These are phyloP conservation scores for Halcyon senegalensis DNA, from an alignment of 2,113 vertebrate species.

Conservation along the genomic window DNA sequence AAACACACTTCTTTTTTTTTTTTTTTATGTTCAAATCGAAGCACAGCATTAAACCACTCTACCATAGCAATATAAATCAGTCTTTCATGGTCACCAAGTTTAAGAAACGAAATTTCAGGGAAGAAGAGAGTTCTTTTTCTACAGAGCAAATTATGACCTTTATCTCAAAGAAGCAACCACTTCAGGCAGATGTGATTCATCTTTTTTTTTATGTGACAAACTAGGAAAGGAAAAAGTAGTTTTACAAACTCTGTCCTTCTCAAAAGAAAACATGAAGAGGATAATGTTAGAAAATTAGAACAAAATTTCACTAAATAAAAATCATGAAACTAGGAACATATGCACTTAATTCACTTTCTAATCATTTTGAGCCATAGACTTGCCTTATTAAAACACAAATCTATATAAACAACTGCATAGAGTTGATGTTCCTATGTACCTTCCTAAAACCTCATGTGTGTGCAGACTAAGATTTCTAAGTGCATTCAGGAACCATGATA, in stretches of 20 bases:
- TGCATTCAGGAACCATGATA: not conserved
- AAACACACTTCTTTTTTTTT: not conserved
- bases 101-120: constrained; percentile 65
- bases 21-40: constrained; percentile 52
- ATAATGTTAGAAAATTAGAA: not conserved
- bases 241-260: not conserved
- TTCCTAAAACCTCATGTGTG: not conserved
- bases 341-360: not conserved
- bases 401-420: not conserved
- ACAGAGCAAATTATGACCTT: constrained; percentile 71
- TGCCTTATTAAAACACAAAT: not conserved
- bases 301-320: not conserved
- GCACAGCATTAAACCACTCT: constrained; percentile 52
- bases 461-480: not conserved
- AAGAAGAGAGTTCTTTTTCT: constrained; percentile 49
- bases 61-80: constrained; percentile 70
- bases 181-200: constrained; percentile 40
- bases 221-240: not conserved
- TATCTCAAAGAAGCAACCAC: constrained; percentile 62
- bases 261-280: not conserved
- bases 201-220: not conserved
- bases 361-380: not conserved
- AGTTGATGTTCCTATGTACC: not conserved
- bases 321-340: not conserved
- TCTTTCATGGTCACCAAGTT: constrained; percentile 71